Evolutionary conservation across 2,113 vertebrate genomes (phyloP), one percentile per base, ranked within the genome.

Genomic region (Hippopotamus amphibius): DNA sequence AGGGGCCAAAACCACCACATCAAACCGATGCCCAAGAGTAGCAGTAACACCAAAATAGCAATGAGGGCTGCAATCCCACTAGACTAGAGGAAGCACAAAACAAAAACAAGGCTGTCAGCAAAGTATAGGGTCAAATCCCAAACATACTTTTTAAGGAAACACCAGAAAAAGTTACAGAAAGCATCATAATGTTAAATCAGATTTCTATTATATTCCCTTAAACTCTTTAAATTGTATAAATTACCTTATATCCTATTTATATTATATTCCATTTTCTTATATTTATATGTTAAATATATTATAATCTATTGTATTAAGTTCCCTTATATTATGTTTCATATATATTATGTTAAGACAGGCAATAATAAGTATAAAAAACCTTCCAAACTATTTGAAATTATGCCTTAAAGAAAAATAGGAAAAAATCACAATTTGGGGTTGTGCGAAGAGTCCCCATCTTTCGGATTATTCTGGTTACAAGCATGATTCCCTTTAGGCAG

Each of bases 1-100:
- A 99, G 99, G 37, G 99, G 99, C 99, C 99, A 99, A 98, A 99
- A 99, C 99, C 99, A 99, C 99, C 99, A 99, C 97, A 99, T 98
- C 84, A 99, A 98, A 37, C 96, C 99, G 0, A 99, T 92, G 0
- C 98, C 99, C 69, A 98, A 15, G 0, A 99, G 97, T 8, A 99
- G 37, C 15, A 99, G 22, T 53, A 99, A 98, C 86, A 99, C 99
- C 48, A 99, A 98, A 89, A 99, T 98, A 17, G 99, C 99, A 7
- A 99, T 99, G 8, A 97, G 55, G 4, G 99, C 99, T 33, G 95
- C 98, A 0, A 97, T 89, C 0, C 99, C 99, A 1, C 98, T 98
- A 0, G 99, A 99, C 99, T 99, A 90, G 0, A 0, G 90, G 90
- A 61, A 61, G 74, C 59, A 85, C 50, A 76, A 81, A 21, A 43